Conservation (phyloP, 1,140 invertebrate genomes). For the Ctenoplectra terminalis region DNA sequence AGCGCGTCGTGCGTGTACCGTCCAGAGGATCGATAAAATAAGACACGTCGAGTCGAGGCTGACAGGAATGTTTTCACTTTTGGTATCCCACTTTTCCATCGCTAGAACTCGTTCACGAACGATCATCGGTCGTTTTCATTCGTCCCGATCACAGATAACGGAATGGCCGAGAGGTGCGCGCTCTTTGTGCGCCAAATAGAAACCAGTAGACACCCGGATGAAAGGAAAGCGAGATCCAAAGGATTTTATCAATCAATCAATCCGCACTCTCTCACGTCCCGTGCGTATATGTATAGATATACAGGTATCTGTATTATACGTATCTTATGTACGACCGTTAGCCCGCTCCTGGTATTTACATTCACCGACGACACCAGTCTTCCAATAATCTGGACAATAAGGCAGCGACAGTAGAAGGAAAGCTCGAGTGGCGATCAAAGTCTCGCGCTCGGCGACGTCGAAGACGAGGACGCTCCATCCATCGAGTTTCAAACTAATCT, state of each 20-base stretch:
- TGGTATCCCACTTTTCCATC: background rate
- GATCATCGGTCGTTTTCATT: constrained; percentile 10
- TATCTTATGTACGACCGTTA: no score
- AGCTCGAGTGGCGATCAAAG: constrained; percentile 43
- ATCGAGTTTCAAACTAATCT: constrained; percentile 17
- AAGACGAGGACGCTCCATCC: background rate
- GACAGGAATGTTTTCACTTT: background rate
- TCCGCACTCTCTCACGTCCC: background rate
- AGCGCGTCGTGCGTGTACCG: background rate
- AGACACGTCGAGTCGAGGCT: background rate
- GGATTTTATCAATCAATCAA: background rate
- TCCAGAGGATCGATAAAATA: background rate
- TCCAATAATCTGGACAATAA: constrained; percentile 42
- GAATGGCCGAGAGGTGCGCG: background rate
- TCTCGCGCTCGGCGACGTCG: background rate
- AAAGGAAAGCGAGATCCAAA: background rate
- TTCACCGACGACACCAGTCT: background rate
- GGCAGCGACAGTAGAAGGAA: constrained; percentile 13
- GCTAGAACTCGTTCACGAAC: background rate
- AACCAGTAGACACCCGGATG: no score
- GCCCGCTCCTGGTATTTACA: background rate
- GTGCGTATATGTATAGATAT: background rate
- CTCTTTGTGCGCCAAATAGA: constrained; percentile 15
- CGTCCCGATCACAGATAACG: constrained; percentile 15
- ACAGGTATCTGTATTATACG: no score